Conservation (phyloP, 37 sponge, comb jelly and placozoan species). For the Chondrosia reniformis region DNA sequence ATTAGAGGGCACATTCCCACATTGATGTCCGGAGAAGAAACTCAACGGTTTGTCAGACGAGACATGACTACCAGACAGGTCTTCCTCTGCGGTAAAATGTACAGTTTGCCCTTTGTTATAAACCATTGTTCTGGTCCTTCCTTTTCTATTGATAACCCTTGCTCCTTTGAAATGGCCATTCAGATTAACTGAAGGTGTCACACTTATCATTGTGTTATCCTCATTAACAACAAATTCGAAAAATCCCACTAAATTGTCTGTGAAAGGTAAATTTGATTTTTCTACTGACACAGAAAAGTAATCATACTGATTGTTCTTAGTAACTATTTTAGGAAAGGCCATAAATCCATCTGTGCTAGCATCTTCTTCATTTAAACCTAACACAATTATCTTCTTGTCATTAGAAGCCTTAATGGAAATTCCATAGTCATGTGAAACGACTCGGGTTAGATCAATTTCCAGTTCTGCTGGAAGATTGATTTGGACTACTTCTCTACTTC, state of each 20-base stretch:
- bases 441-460: too few species aligned
- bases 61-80: constrained; percentile 38
- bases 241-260: neutral
- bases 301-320: constrained; percentile 1
- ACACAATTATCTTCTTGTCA: constrained; percentile 11
- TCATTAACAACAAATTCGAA: constrained; percentile 25
- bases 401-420: neutral
- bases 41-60: constrained; percentile 15
- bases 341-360: constrained; percentile 31
- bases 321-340: constrained; percentile 26
- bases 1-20: constrained; percentile 30
- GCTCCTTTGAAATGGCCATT: too few species aligned
- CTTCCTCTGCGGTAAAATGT: neutral
- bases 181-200: too few species aligned
- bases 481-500: too few species aligned
- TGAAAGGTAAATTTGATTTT: too few species aligned
- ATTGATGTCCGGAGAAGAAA: constrained; percentile 18
- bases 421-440: too few species aligned
- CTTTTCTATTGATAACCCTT: neutral
- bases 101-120: too few species aligned
- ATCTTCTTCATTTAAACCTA: constrained; percentile 33
- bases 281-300: constrained; percentile 9
- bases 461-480: too few species aligned
- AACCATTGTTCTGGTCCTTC: neutral
- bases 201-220: constrained; percentile 10